Evolutionary conservation across 1,140 invertebrate species (phyloP), one percentile per base, ranked within the genome.

Genomic region (Euura saliciscinereae): DNA sequence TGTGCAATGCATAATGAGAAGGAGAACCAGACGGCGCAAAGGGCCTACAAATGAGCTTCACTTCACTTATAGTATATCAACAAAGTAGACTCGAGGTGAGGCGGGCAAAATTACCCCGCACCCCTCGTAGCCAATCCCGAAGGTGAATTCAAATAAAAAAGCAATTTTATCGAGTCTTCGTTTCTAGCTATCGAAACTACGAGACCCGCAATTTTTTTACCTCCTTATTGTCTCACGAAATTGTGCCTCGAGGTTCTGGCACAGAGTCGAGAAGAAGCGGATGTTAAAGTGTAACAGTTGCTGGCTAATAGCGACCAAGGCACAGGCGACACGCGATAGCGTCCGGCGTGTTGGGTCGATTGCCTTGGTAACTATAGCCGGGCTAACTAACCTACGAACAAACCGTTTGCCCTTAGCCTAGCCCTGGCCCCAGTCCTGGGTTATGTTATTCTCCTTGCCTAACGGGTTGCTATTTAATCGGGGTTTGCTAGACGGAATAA

Each of bases 1-100:
- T 87, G 86, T 87, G 85, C 85, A 85, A 87, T 87, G 85, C 83
- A 87, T 87, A 87, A 87, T 87, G 83, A 87, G 46, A 51, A 51
- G 85, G 80, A 78, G 77, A 82, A 80, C 82, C 79, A 86, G 84
- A 85, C 83, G 79, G 80, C 82, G 81, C 80, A 84, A 86, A 86
- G 80, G 82, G 79, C 85, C 80, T 87, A 87, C 84, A 87, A 87
- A 87, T 86, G 85, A 87, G 85, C 80, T 80, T 78, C 69, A 42
- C 46, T 51, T 51, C 46, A 51, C 46, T 51, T 51, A 51, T 51
- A 51, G 28, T 28, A 28, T 51, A 51, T 51, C 46, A 51, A 51
- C 46, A 51, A 51, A 51, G 46, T 51, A 51, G 7, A 51, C 7
- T 51, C 46, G 46, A 51, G 46, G 46, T 51, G 46, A 51, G 46